phyloP scores from a whole-genome alignment of 2,888 invertebrate species.

The Smittia aterrima region DNA sequence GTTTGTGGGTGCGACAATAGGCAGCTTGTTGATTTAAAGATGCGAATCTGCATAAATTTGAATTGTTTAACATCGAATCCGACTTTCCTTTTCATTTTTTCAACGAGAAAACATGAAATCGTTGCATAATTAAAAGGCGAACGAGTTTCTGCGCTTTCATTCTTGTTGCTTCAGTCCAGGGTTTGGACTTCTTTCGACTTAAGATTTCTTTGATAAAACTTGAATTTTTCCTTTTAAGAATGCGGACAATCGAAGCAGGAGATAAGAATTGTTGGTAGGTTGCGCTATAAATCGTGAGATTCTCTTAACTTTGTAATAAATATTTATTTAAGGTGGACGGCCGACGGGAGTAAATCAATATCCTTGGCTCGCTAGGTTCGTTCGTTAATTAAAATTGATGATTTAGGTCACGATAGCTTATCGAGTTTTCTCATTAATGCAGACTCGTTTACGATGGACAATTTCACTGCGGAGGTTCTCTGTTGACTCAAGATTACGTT shows the following conservation, averaged over 20 bases:
- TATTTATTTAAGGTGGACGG: conserved; percentile 58
- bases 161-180: background rate
- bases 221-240: conserved; percentile 57
- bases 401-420: background rate
- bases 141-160: background rate
- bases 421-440: background rate
- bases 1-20: conserved; percentile 46
- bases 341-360: conserved; percentile 79
- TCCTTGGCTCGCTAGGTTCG: conserved; percentile 76
- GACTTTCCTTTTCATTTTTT: background rate
- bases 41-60: background rate
- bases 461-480: conserved; percentile 84
- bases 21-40: background rate
- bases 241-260: conserved; percentile 82
- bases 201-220: too few species aligned
- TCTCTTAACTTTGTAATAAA: background rate
- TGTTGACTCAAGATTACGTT: conserved; percentile 79
- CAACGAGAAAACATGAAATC: background rate
- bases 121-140: conserved; percentile 15
- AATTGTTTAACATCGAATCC: background rate
- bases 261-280: conserved; percentile 70
- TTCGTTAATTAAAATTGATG: conserved; percentile 15
- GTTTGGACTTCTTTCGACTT: too few species aligned
- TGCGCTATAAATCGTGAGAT: background rate
- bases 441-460: conserved; percentile 78